Evolutionary conservation across 2,888 invertebrate species (phyloP), one percentile per base, ranked within the genome.

Genomic region (Rhaphigaster nebulosa): DNA sequence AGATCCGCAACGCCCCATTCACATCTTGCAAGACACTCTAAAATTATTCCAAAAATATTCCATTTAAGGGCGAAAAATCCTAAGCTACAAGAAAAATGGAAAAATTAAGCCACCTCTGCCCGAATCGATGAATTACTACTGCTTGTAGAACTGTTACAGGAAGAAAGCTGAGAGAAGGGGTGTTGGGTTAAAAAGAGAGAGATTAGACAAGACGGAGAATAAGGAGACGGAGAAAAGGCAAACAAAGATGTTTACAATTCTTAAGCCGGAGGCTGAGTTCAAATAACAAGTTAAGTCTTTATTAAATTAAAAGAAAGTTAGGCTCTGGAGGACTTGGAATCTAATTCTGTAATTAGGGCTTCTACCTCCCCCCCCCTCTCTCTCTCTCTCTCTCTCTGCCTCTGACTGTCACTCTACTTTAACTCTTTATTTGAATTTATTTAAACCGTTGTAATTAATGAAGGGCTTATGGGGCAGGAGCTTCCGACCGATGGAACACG

Each of bases 231-330:
- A 50, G 84, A 84, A 84, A 84, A 84, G 84, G 84, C 88, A 88
- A 88, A 88, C 88, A 88, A 60, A 88, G 88, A 88, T 88, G 88
- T 88, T 88, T 88, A 88, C 88, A 88, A 56, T 88, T 88, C 88
- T 88, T 56, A 88, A 65, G 56, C 88, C 88, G n/a, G 88, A 87
- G 56, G 54, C 65, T 45, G 88, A 88, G 90, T 76, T 90, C 90
- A 76, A 90, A 90, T 90, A 90, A 90, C 90, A 90, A 90, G 76
- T 90, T 90, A 84, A 80, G 80, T 50, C 76, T 70, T 90, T 70
- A 90, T 90, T 90, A 90, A 90, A 90, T 90, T 90, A 90, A 90
- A 90, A 90, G 76, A 90, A 90, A 90, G 90, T 90, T 90, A 90
- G 65, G 90, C 45, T n/a, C 41, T n/a, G 90, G 76, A 50, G 50